phyloP scores from a whole-genome alignment of 2,113 vertebrate species.

The Peromyscus maniculatus region DNA sequence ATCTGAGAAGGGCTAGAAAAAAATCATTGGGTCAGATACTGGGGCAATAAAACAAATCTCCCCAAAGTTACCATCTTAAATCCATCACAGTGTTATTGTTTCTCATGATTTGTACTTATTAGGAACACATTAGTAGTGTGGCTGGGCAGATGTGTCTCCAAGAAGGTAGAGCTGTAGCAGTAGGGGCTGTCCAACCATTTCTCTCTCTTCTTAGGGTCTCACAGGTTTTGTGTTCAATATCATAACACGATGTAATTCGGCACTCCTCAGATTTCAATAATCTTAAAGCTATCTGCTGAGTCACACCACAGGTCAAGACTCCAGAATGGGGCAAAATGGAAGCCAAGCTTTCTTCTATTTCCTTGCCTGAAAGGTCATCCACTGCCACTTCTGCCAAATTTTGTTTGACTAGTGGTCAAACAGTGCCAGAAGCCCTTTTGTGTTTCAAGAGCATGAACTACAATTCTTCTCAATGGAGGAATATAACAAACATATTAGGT shows the following conservation, averaged over 20 bases:
- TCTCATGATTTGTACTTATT: background rate
- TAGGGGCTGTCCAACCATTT: background rate
- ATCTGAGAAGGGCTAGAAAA: background rate
- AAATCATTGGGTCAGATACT: background rate
- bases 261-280: background rate
- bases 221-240: background rate
- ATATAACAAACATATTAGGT: background rate
- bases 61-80: background rate
- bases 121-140: background rate
- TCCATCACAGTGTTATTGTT: background rate
- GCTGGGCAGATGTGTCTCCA: background rate
- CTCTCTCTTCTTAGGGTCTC: background rate
- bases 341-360: background rate
- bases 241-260: background rate
- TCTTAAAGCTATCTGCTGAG: background rate
- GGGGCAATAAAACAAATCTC: slow-evolving; percentile 22
- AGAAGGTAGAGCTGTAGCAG: background rate
- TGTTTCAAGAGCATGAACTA: background rate
- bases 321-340: background rate
- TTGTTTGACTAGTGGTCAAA: background rate
- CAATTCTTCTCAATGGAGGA: background rate
- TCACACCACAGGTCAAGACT: background rate
- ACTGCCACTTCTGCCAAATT: background rate
- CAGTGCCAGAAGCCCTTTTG: background rate
- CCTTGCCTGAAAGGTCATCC: background rate